Evolutionary conservation across 2,797 vertebrate species (phyloP), one percentile per base, ranked within the genome.

Genomic region (Hypotaenidia philippensis): DNA sequence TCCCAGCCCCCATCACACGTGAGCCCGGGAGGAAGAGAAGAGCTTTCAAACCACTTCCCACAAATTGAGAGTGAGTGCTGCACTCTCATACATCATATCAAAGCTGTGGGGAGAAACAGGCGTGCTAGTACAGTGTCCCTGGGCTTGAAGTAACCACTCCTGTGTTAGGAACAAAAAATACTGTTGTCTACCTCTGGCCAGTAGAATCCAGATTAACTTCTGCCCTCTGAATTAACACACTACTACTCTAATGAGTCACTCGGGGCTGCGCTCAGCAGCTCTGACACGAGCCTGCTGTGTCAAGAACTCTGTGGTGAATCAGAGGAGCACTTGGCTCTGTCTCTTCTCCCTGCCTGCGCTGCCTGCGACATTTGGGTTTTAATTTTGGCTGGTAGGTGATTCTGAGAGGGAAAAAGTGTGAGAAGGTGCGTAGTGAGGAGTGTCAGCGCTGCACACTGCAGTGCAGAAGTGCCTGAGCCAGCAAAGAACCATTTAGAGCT

Each of bases 31-130:
- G 94, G 74, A 44, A 86, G 38, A 83, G 84, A 95, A 87, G 16
- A 79, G 83, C 72, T 87, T 95, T 94, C 91, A 91, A 90, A 92
- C 76, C 61, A 56, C 85, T 95, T 95, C 66, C 68, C 60, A 47
- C 91, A 94, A 97, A 95, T 69, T 89, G 93, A 87, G 86, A 90
- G 79, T 4, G 47, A 96, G 84, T 5, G 4, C 91, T 87, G 66
- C 60, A 31, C 57, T 61, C 36, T 36, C 41, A 17, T 91, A 87
- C 14, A 31, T 87, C 85, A 95, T 90, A 90, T 94, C 94, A 94
- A 93, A 89, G 72, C 72, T 53, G 21, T 74, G 56, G 29, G 68
- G 65, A 91, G 93, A 90, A 95, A 26, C 57, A 74, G 32, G 38
- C 44, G 80, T 66, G 59, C 60, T 77, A 90, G 34, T 77, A 65